Base-by-base conservation (phyloP, 2,888 invertebrate genomes). In the Marronus borbonicus region DNA sequence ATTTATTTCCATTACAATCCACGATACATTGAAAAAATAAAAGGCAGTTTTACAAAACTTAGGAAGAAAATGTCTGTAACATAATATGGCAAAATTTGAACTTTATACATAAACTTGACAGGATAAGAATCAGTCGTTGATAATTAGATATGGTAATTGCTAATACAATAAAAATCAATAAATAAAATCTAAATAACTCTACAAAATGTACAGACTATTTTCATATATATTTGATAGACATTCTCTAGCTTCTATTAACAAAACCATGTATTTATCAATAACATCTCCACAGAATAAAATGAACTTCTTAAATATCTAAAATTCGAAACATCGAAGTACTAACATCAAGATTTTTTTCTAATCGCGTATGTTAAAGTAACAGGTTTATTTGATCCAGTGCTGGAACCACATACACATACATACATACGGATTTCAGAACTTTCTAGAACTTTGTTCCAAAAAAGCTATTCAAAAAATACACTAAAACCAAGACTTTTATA, bases 1-100 rank as follows among this genome's bases (percentile, higher is more conserved):
- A 72, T 72, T 72, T 72, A 60, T 72, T 72, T 60, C 55, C 20
- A 60, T 74, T 74, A 44, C 60, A 74, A 44, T 49, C 24, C 72
- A 62, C 36, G 17, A 58, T 72, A 72, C 58, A 72, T 58, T 39
- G 58, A 72, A 72, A 36, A 58, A 39, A 70, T n/a, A 58, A 58
- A 60, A 12, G 12, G 36, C 44, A 52, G n/a, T 8, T 72, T 36
- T n/a, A 72, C 12, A 60, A 60, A 74, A 74, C 60, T 60, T 24
- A 60, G 36, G 17, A 72, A 36, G 17, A 74, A 60, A 74, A 44
- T 74, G 44, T 74, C 44, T 74, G 60, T 60, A 74, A 24, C 24
- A 74, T 44, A 55, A 28, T 74, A 74, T 74, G 60, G 72, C 72
- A 74, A 55, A 2, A 39, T 39, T 49, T 20, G 24, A 60, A 17